Conservation (phyloP, 2,113 vertebrate species). For the Ornithorhynchus anatinus region DNA sequence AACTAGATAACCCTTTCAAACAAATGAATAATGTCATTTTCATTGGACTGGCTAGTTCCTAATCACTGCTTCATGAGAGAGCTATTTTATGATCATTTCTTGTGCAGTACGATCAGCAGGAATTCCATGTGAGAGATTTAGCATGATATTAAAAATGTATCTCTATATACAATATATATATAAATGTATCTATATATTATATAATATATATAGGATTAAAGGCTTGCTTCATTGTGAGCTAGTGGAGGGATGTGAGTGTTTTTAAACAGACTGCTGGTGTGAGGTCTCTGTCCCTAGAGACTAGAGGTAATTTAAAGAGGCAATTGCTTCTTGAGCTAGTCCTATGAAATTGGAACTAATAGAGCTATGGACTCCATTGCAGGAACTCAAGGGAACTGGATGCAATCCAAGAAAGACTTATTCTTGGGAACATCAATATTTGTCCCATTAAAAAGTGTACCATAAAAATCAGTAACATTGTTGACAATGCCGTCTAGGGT, state of each 20-base stretch:
- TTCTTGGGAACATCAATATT: slow-evolving; percentile 8
- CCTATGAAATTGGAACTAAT: slow-evolving; percentile 24
- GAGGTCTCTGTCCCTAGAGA: neutral
- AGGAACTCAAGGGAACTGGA: slow-evolving; percentile 28
- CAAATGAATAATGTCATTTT: neutral
- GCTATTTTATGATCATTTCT: neutral
- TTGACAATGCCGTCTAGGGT: neutral
- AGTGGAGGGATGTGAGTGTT: neutral
- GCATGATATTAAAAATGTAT: no score
- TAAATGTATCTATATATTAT: fast-evolving
- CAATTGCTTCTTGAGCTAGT: slow-evolving; percentile 32
- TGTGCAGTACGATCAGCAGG: fast-evolving
- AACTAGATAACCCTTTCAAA: no score
- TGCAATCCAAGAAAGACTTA: slow-evolving; percentile 20
- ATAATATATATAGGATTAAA: neutral
- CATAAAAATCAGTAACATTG: neutral
- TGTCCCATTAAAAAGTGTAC: slow-evolving; percentile 11
- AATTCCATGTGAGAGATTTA: fast-evolving
- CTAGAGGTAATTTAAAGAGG: slow-evolving; percentile 10
- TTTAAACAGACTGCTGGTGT: neutral
- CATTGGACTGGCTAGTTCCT: neutral
- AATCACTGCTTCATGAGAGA: neutral
- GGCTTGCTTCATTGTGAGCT: fast-evolving
- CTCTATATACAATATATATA: no score
- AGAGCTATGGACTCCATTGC: slow-evolving; percentile 1